A percentile compares a stretch with the other conserved stretches of the same genome.
Conservation (phyloP, 2,797 vertebrate species). For the Sternotherus odoratus region DNA sequence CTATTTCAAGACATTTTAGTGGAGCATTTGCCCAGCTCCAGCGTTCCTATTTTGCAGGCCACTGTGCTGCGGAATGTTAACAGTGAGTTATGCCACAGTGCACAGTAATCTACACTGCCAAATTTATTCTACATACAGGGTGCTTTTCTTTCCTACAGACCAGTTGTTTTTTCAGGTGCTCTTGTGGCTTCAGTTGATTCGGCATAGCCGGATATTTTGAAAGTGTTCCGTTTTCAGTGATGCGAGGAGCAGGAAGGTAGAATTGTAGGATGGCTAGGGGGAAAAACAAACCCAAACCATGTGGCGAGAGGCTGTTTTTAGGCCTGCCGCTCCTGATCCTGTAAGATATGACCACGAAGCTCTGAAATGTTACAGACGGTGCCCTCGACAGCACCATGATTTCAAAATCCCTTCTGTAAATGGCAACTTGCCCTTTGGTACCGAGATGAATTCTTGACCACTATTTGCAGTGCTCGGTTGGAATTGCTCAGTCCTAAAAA, state of each 20-base stretch:
- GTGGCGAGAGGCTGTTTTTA: background rate
- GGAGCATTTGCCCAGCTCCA: no score
- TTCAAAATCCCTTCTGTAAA: background rate
- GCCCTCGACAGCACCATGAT: background rate
- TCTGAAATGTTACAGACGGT: background rate
- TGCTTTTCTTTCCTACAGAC: background rate
- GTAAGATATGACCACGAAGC: background rate
- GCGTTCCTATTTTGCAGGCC: no score
- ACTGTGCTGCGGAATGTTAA: no score
- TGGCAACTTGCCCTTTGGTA: background rate
- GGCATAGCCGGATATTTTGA: background rate
- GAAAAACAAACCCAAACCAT: background rate
- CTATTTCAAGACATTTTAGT: no score
- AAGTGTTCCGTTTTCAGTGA: background rate
- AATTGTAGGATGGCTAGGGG: background rate
- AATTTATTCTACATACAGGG: background rate
- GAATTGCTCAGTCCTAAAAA: background rate
- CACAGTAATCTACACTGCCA: background rate
- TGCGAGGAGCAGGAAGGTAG: background rate
- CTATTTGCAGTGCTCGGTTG: background rate
- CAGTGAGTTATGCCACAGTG: background rate
- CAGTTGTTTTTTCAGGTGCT: background rate
- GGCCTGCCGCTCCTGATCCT: background rate
- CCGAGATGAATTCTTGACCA: background rate
- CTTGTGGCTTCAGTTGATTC: background rate